These are phyloP conservation scores for Leucophenga varia DNA, from an alignment of 1,140 invertebrate species.

Conservation along the genomic window DNA sequence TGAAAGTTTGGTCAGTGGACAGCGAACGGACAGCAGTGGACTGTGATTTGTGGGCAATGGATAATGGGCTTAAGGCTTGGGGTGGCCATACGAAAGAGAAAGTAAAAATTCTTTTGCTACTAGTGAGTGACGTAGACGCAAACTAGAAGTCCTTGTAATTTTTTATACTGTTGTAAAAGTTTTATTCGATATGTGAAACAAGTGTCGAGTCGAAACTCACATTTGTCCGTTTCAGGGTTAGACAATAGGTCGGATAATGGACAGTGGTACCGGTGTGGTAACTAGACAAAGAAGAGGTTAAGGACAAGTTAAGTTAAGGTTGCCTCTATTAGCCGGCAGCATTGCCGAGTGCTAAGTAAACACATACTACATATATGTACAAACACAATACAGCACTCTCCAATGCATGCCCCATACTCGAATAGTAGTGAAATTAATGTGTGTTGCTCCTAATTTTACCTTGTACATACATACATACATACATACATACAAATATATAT, in stretches of 20 bases:
- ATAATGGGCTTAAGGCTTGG: constrained; percentile 9
- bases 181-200: constrained; percentile 46
- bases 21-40: constrained; percentile 43
- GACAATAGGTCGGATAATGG: no score
- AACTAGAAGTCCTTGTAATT: constrained; percentile 49
- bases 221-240: constrained; percentile 46
- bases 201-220: constrained; percentile 35
- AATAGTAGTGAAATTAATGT: constrained; percentile 4
- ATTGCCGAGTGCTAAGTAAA: constrained; percentile 5
- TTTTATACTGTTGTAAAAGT: constrained; percentile 53
- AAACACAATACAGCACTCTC: not conserved
- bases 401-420: not conserved
- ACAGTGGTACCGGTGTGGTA: no score
- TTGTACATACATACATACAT: not conserved
- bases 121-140: no score
- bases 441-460: no score
- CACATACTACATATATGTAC: constrained; percentile 9
- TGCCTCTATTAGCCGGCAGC: constrained; percentile 28
- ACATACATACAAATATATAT: not conserved
- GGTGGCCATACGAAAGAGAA: constrained; percentile 38
- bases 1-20: constrained; percentile 52
- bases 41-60: constrained; percentile 20
- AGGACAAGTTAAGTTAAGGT: no score
- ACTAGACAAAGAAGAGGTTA: no score
- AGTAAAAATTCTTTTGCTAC: constrained; percentile 50